Base-by-base conservation (phyloP, 2,888 invertebrate species). In the Phortica okadai region DNA sequence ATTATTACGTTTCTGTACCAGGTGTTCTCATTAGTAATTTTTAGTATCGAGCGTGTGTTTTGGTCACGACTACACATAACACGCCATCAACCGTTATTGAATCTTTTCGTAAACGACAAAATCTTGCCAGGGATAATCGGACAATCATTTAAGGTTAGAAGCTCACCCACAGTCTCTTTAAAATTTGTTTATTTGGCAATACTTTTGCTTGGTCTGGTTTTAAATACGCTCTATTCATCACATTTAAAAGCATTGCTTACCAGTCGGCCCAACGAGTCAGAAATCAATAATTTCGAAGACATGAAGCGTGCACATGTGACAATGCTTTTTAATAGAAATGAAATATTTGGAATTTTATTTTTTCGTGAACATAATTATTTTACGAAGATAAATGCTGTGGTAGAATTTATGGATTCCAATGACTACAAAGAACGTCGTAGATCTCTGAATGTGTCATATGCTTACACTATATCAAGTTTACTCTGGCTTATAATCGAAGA, bases 221-320 rank as follows among this genome's bases (percentile, higher is more conserved):
- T 78, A 10, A 76, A 73, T 14, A 74, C 73, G 7, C 33, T 78
- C 5, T 77, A 72, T 44, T 33, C 42, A 3, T 77, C 78, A 8
- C 73, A 74, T 66, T 75, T 80, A 11, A 75, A 77, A 25, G 76
- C 74, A 1, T 73, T 78, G 41, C 66, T 76, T n/a, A 80, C 78
- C 0, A 73, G 41, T 1, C 77, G 77, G 2, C 74, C 78, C n/a
- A 77, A 54, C 41, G 58, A 73, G 25, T 21, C 45, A 25, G 75
- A 78, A 45, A 50, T 74, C 10, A 77, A 21, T 64, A 74, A 75
- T 2, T 70, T 78, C 25, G 8, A 44, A 0, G 77, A 78, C 7
- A 33, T 64, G 33, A 25, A 41, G 0, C 64, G 7, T 6, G 6
- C 64, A 33, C 33, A 16, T 41, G n/a, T 72, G 73, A 56, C 58